Conservation (phyloP, 2,888 invertebrate species). For the Schizotus pectinicornis region DNA sequence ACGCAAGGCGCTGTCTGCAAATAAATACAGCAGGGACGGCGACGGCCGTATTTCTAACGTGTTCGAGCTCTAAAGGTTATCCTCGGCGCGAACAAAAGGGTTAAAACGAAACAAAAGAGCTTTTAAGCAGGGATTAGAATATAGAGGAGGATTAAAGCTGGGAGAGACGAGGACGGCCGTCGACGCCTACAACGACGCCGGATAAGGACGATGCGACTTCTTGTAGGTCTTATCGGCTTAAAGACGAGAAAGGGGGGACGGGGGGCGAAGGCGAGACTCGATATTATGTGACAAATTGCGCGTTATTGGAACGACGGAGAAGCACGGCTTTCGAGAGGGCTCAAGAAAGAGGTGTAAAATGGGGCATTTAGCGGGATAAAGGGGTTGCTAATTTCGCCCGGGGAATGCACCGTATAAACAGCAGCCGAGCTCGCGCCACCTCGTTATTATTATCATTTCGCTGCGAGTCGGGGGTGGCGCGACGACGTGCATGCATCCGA, state of each 20-base stretch:
- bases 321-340: conserved; percentile 27
- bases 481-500: too few relatives aligned
- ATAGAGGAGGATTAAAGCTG: conserved; percentile 46
- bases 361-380: conserved; percentile 54
- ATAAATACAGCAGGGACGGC: conserved; percentile 21
- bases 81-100: conserved; percentile 52
- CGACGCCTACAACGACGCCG: not conserved
- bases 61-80: conserved; percentile 49
- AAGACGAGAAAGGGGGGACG: conserved; percentile 7
- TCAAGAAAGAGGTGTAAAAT: conserved; percentile 50
- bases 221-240: conserved; percentile 28
- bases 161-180: conserved; percentile 8
- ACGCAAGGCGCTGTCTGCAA: conserved; percentile 8
- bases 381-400: conserved; percentile 38
- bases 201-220: conserved; percentile 8
- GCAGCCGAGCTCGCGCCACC: conserved; percentile 1
- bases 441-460: conserved; percentile 18
- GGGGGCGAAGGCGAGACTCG: conserved; percentile 34
- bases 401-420: conserved; percentile 30
- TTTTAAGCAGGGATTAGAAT: conserved; percentile 56
- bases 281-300: conserved; percentile 58
- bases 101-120: conserved; percentile 57
- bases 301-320: conserved; percentile 54
- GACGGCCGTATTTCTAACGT: conserved; percentile 22
- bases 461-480: too few relatives aligned